Evolutionary conservation across 2,888 invertebrate species (phyloP), one percentile per base, ranked within the genome.

Genomic region (Ormia ochracea): DNA sequence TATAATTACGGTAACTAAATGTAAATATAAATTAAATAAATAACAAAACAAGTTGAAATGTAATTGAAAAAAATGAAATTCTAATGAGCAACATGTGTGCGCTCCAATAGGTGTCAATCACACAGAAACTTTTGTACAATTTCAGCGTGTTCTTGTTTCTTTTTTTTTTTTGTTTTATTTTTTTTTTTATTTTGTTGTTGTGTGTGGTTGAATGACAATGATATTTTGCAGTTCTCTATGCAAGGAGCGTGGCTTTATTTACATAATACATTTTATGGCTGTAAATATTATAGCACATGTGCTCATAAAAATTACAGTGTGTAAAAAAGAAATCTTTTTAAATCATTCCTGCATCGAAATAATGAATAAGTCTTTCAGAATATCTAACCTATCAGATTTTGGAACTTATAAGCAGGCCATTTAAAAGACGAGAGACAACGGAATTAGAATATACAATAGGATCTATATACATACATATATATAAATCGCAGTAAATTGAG

Each of bases 61-160:
- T n/a, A 59, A 54, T 17, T 31, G 26, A 33, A 63, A 54, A 63
- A 33, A 26, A 78, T 72, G 17, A 56, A 66, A 77, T 77, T 74
- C 77, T 78, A 81, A 78, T 74, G 74, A 70, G 81, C 69, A 81
- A 81, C 81, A 74, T 81, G 78, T n/a, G n/a, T 81, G 81, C 70
- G 77, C 81, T 81, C 65, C 78, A 78, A 70, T 66, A 70, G 69
- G 45, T 81, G 73, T 78, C 78, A 81, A 75, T 81, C 77, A 78
- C 69, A 78, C 59, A 52, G n/a, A 69, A 74, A 58, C 58, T 56
- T 58, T 63, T 73, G 56, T 63, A 63, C 56, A 69, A 61, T 72
- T 65, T 54, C 48, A 33, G 41, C 14, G n/a, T n/a, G n/a, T n/a
- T n/a, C n/a, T n/a, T n/a, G n/a, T n/a, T n/a, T n/a, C n/a, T n/a